Evolutionary conservation across 2,113 vertebrate genomes (phyloP).

Genomic region (Lethenteron camtschaticum): DNA sequence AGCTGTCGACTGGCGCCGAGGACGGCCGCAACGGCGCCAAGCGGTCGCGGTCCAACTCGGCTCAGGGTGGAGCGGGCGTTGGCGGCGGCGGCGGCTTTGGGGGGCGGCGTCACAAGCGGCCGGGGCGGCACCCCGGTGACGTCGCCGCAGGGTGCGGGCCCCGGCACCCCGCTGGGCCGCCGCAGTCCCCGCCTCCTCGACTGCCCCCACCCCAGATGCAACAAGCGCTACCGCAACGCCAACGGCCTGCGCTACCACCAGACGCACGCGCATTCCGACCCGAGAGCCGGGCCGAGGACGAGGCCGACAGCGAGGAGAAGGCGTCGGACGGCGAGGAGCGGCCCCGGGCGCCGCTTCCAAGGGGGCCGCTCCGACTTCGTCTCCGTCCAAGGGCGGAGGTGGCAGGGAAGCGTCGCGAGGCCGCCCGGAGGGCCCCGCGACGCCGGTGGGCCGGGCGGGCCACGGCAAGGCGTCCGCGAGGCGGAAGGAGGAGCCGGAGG

Average conservation of each 20-base stretch:
- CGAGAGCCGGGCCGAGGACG: slow-evolving; percentile 69
- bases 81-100: too few species aligned
- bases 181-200: slow-evolving; percentile 78
- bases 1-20: slow-evolving; percentile 58
- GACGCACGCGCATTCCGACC: slow-evolving; percentile 79
- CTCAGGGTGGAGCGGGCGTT: too few species aligned
- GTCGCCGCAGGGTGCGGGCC: too few species aligned
- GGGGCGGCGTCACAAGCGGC: too few species aligned
- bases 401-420: too few species aligned
- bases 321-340: slow-evolving; percentile 80
- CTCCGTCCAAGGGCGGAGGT: too few species aligned
- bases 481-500: background rate
- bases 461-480: background rate
- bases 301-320: slow-evolving; percentile 67
- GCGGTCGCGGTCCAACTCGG: slow-evolving; percentile 63
- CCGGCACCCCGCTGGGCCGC: slow-evolving; percentile 14
- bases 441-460: background rate
- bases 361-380: too few species aligned
- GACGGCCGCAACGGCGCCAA: slow-evolving; percentile 55
- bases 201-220: slow-evolving; percentile 94
- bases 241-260: slow-evolving; percentile 92
- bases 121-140: too few species aligned
- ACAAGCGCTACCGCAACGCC: slow-evolving; percentile 99
- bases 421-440: background rate
- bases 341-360: background rate